Percentiles rank a stretch among this genome's conserved stretches.
Conservation (phyloP, 1,140 invertebrate species). For the Microplitis demolitor region DNA sequence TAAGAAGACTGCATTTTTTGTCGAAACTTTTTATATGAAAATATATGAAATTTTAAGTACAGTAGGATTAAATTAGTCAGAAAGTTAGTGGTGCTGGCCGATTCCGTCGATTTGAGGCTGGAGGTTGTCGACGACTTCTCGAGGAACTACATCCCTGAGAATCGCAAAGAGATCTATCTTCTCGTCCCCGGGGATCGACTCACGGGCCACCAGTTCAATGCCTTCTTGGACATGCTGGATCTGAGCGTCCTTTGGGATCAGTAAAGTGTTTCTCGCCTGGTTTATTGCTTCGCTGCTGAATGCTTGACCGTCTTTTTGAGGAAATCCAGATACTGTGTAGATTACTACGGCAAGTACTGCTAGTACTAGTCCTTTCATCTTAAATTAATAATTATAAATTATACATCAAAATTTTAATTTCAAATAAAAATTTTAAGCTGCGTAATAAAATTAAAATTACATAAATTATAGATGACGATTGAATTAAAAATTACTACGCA, state of each 20-base stretch:
- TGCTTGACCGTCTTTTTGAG: constrained; percentile 76
- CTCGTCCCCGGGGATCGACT: constrained; percentile 81
- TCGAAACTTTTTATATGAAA: too few species aligned
- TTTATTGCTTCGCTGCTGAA: constrained; percentile 85
- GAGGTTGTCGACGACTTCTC: constrained; percentile 85
- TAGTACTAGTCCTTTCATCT: constrained; percentile 48
- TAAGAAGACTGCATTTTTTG: background rate
- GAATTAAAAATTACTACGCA: too few species aligned
- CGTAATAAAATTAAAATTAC: background rate
- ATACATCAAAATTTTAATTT: background rate
- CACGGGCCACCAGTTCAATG: constrained; percentile 80
- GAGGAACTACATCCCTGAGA: constrained; percentile 79
- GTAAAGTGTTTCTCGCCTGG: constrained; percentile 80
- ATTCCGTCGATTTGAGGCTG: constrained; percentile 81
- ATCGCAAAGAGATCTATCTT: constrained; percentile 81
- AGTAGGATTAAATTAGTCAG: background rate
- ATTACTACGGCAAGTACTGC: constrained; percentile 53
- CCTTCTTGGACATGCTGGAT: constrained; percentile 86
- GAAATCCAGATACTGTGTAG: constrained; percentile 63
- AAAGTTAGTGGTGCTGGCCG: constrained; percentile 68
- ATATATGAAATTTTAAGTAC: too few species aligned
- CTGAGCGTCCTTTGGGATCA: constrained; percentile 83
- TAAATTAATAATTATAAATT: constrained; percentile 7
- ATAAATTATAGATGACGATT: too few species aligned
- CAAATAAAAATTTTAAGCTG: background rate